These are phyloP conservation scores for Mus caroli DNA, from an alignment of 2,797 vertebrate genomes.

Conservation along the genomic window DNA sequence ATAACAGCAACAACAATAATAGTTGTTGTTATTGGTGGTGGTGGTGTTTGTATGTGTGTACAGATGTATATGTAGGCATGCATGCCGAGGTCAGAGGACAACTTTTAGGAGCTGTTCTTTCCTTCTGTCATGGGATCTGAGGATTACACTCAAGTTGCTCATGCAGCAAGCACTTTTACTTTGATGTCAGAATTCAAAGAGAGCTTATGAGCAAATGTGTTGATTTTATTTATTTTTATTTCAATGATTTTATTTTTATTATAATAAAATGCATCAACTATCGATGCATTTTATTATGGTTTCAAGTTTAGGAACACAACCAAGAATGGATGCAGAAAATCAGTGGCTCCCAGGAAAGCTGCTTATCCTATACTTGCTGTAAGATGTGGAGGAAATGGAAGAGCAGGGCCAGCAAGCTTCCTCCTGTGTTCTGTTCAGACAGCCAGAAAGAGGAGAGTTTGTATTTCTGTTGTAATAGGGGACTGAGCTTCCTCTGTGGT, in stretches of 20 bases:
- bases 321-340: slow-evolving; percentile 25
- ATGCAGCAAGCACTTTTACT: neutral
- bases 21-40: neutral
- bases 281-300: slow-evolving; percentile 33
- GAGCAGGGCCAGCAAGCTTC: neutral
- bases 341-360: neutral
- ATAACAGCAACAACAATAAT: neutral
- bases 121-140: neutral
- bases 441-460: neutral
- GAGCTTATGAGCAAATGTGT: neutral
- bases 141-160: neutral
- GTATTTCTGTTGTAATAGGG: neutral
- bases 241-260: too few relatives aligned
- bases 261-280: too few relatives aligned
- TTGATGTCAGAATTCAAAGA: slow-evolving; percentile 1
- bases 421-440: neutral
- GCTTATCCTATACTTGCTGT: neutral
- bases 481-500: slow-evolving; percentile 30
- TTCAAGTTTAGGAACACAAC: neutral
- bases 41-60: neutral
- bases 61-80: neutral
- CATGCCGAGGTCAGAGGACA: neutral
- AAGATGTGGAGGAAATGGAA: neutral
- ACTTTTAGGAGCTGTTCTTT: neutral
- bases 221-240: neutral